phyloP scores from a whole-genome alignment of 2,888 invertebrate genomes.

The Patella pellucida region DNA sequence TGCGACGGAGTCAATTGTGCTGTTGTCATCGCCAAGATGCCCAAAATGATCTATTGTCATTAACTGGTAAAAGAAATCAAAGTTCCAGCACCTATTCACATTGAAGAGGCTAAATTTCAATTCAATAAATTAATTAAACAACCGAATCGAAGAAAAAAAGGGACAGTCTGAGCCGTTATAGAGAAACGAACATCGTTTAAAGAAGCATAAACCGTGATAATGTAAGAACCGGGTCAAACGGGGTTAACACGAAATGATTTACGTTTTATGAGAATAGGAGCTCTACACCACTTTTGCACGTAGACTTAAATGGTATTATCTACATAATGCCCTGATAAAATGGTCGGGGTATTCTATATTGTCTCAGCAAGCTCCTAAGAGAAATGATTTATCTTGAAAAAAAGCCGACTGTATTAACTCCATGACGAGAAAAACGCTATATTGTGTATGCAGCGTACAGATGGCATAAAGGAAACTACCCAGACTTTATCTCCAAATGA shows the following conservation, averaged over 20 bases:
- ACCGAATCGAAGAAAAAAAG: neutral
- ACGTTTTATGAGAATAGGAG: neutral
- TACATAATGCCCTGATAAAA: neutral
- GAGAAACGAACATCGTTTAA: conserved; percentile 7
- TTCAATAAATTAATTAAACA: conserved; percentile 11
- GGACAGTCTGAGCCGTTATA: neutral
- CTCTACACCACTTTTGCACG: neutral
- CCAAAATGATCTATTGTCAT: conserved; percentile 9
- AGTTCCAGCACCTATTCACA: conserved; percentile 5
- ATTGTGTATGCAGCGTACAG: neutral
- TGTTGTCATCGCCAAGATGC: conserved; percentile 5
- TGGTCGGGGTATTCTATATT: neutral
- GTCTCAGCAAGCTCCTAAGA: neutral
- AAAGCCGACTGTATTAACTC: neutral
- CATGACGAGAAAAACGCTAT: neutral
- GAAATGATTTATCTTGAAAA: conserved; percentile 8
- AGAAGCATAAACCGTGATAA: neutral
- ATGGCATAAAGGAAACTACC: neutral
- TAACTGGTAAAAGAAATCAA: neutral
- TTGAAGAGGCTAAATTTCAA: neutral
- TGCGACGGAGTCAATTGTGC: neutral
- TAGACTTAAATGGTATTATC: conserved; percentile 3
- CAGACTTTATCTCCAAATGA: conserved; percentile 1
- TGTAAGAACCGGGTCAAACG: neutral
- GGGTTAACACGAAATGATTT: neutral